Evolutionary conservation across 2,113 vertebrate genomes (phyloP).

Genomic region (Ciconia maguari): DNA sequence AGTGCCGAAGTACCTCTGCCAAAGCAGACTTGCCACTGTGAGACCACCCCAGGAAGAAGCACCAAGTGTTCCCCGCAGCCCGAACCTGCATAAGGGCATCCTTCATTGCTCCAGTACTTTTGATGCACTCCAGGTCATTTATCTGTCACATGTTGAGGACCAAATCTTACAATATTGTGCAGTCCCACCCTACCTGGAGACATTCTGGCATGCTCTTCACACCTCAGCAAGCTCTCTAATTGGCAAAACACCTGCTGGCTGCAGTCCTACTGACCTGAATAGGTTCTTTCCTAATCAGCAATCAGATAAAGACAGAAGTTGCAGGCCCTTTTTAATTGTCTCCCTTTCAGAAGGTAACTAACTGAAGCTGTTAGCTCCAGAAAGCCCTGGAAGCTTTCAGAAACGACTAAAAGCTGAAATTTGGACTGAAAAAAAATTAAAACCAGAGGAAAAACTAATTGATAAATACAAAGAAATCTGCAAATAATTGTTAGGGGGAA

Average conservation of each 20-base stretch:
- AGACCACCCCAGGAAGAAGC: neutral
- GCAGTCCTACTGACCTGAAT: neutral
- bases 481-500: neutral
- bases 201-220: neutral
- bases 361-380: neutral
- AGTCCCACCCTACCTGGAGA: neutral
- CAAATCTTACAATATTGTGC: neutral
- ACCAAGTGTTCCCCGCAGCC: neutral
- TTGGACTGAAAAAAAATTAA: neutral
- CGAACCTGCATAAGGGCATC: neutral
- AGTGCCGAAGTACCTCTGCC: neutral
- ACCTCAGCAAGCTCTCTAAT: neutral
- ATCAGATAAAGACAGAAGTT: neutral
- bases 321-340: neutral
- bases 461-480: neutral
- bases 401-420: neutral
- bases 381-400: neutral
- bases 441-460: neutral
- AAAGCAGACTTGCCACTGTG: neutral
- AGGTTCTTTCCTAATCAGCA: neutral
- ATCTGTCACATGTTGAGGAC: accelerated
- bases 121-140: neutral
- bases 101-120: neutral
- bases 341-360: neutral
- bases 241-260: neutral